phyloP scores from a whole-genome alignment of 2,113 vertebrate species.

The Leptosomus discolor region DNA sequence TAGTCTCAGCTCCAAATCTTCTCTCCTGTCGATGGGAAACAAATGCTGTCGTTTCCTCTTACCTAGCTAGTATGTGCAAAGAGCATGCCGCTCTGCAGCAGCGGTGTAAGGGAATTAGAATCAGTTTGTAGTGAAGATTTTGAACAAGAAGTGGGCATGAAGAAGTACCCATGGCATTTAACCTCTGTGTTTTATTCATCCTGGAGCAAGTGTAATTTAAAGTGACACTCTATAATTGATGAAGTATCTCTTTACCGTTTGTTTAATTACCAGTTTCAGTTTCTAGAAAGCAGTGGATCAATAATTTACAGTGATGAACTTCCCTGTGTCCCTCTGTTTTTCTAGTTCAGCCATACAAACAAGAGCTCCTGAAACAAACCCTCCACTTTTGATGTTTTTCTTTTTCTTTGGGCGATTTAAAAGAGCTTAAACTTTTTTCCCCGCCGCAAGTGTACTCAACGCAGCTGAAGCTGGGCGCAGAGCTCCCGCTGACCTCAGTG shows the following conservation, averaged over 20 bases:
- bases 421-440: not conserved
- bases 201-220: constrained; percentile 57
- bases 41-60: not conserved
- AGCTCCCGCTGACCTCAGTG: not conserved
- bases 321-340: not conserved
- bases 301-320: constrained; percentile 55
- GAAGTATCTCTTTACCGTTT: constrained; percentile 55
- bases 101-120: not conserved
- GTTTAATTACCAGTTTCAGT: constrained; percentile 64
- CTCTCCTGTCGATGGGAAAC: not conserved
- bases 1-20: not conserved
- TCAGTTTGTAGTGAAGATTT: not conserved
- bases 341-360: not conserved
- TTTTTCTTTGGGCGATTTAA: not conserved
- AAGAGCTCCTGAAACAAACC: not conserved
- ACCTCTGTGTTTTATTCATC: constrained; percentile 18
- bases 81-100: not conserved
- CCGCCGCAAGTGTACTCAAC: not conserved
- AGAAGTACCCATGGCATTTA: not conserved
- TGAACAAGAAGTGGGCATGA: not conserved
- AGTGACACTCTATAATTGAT: constrained; percentile 59
- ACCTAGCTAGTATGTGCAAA: not conserved
- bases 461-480: not conserved
- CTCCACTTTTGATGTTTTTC: not conserved
- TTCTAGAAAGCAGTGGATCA: constrained; percentile 56